Evolutionary conservation across 2,797 vertebrate species (phyloP), one percentile per base, ranked within the genome.

Genomic region (Percopsis omiscomaycus): DNA sequence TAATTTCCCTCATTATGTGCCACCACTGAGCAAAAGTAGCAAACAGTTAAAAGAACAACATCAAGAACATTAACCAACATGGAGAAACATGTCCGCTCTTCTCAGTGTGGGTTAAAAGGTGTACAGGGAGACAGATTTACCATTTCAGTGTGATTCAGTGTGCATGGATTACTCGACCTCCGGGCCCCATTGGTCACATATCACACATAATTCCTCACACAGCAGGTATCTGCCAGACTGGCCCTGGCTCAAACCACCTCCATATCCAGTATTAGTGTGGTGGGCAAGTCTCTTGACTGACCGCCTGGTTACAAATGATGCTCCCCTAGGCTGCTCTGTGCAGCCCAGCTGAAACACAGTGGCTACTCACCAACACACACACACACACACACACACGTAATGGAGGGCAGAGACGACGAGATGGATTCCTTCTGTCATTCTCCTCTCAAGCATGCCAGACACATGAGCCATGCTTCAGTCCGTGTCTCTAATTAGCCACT

Each of bases 401-500:
- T 79, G 78, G 64, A 62, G 68, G 69, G 48, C 61, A 63, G 51
- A 62, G 72, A 47, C 32, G 72, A 62, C 66, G 80, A 87, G 84
- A 88, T 86, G 79, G 79, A 89, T 91, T 80, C 79, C 59, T 71
- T 78, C 81, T 78, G 81, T 90, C 87, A 83, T 73, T 78, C 80
- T 83, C 78, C 61, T 64, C 75, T 82, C 72, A 68, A 88, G 83
- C 83, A 77, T 84, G 82, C 81, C 85, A 86, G 78, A 71, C 71
- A 78, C 80, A 85, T 82, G 78, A 84, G 83, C 81, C 80, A 69
- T 82, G 85, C 84, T 86, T 81, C 79, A 81, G 74, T 78, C 73
- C 68, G 68, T 69, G 44, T 79, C 78, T 81, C 81, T 90, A 91
- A 92, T 90, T 90, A 90, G 78, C 77, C 82, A 78, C 76, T 84